These are phyloP conservation scores for Euphonia xanthogaster DNA, from an alignment of 2,797 vertebrate species.

Conservation along the genomic window DNA sequence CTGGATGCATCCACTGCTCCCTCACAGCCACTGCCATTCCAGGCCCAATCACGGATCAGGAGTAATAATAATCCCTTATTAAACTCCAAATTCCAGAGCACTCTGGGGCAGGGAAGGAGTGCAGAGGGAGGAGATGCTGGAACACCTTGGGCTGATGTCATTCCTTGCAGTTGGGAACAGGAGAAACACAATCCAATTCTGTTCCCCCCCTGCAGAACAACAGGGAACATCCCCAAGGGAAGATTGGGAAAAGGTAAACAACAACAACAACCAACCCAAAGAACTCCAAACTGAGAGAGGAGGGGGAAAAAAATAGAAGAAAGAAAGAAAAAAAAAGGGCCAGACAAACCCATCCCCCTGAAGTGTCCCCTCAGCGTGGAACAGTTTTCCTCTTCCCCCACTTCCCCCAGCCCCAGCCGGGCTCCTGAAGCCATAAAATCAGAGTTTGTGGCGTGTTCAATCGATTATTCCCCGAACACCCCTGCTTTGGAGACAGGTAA, in stretches of 20 bases:
- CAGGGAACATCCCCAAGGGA: not conserved
- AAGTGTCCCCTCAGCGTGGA: not conserved
- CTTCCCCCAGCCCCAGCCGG: not conserved
- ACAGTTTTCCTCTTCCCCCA: not conserved
- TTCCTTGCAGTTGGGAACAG: not conserved
- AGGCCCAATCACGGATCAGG: not conserved
- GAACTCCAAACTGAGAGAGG: not conserved
- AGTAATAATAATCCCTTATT: not conserved
- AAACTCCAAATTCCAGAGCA: not conserved
- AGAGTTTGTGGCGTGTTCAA: constrained; percentile 64
- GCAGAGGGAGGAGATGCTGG: not conserved
- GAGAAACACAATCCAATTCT: constrained; percentile 31
- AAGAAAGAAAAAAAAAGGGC: not conserved
- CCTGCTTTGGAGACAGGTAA: constrained; percentile 70
- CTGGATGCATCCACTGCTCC: not conserved
- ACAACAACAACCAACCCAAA: not conserved
- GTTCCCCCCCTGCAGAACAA: not conserved
- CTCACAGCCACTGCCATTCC: not conserved
- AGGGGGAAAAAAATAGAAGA: not conserved
- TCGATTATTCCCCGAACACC: constrained; percentile 67
- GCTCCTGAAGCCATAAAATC: constrained; percentile 40
- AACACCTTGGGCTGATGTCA: not conserved
- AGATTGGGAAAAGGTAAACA: not conserved
- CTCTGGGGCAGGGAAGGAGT: not conserved
- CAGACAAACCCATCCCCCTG: not conserved